Base-by-base conservation (phyloP, 2,797 vertebrate genomes). In the Toxotes lorentzi region DNA sequence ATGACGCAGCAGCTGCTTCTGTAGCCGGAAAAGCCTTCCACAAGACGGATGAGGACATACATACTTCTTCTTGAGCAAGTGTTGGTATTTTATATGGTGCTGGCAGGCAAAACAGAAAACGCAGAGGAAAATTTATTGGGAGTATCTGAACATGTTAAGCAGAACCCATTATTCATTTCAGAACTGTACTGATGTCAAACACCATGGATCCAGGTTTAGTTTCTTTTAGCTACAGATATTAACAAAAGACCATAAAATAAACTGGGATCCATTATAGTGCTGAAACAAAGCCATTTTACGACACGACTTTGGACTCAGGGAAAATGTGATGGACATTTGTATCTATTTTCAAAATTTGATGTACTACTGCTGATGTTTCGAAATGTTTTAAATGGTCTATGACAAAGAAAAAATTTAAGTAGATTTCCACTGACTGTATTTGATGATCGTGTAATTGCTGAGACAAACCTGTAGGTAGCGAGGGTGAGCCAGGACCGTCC, bases 1-100 rank as follows among this genome's bases (percentile, higher is more conserved):
- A 57, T 99, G 98, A 54, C 98, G 96, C 43, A 99, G 94, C 68
- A 99, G 96, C 93, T 99, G 98, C 86, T 99, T 99, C 94, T 99
- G 98, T 53, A 99, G 96, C 30, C 98, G 95, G 90, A 99, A 99
- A 43, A 99, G 97, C 51, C 98, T 95, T 76, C 97, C 98, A 14
- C 98, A 99, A 27, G 97, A 97, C 21, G 98, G 98, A 80, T 99
- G 98, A 71, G 97, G 97, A 90, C 98, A 99, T 7, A 99, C 98
- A 0, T 99, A 99, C 82, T 99, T 99, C 92, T 99, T 99, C 95
- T 99, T 99, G 88, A 99, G 95, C 88, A 99, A 93, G 94, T 99
- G 98, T 92, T 99, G 98, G 88, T 99, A 99, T 92, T 99, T 99
- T 86, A 99, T 99, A 86, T 99, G 98, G 89, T 99, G 98, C 98